Base-by-base conservation (phyloP, 2,888 invertebrate genomes). In the Oxycera nigricornis region DNA sequence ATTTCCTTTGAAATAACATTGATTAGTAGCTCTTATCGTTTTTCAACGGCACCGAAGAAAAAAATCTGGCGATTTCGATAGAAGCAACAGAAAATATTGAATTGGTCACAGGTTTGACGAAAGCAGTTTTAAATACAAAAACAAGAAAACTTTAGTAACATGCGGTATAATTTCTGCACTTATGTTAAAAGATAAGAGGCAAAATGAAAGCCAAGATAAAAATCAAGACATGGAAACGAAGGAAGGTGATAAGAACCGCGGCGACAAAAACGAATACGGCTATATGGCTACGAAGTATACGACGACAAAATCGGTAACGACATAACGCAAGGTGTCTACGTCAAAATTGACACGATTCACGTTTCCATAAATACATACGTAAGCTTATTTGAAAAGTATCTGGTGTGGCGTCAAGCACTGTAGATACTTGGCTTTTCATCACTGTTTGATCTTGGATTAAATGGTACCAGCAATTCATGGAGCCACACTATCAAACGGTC, bases 281-380 rank as follows among this genome's bases (percentile, higher is more conserved):
- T 17, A 55, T 39, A 39, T 39, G 39, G 14, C 39, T 14, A n/a
- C n/a, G n/a, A n/a, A n/a, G n/a, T n/a, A 46, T 2, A 61, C 61
- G 61, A n/a, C 31, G 17, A 61, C 61, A 9, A 3, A n/a, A 20
- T 4, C 61, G 35, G 20, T 22, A 55, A 20, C 20, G 22, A 24
- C 65, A 41, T 41, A 65, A 22, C 31, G 39, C 55, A 30, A 70
- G 26, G 70, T 70, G 70, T 24, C 52, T 70, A 70, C 70, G 70
- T 70, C 70, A 70, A 52, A 70, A 55, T 55, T 70, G 70, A 70
- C 70, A 70, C 70, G 70, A 52, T 70, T 46, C 70, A 70, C 70
- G 70, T 52, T 52, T 70, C 20, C 22, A 24, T 41, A 55, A 39
- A 14, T 39, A 39, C 17, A 24, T 22, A 55, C 55, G 14, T 55